Conservation (phyloP, 1,140 invertebrate genomes). For the Thaumetopoea pityocampa region DNA sequence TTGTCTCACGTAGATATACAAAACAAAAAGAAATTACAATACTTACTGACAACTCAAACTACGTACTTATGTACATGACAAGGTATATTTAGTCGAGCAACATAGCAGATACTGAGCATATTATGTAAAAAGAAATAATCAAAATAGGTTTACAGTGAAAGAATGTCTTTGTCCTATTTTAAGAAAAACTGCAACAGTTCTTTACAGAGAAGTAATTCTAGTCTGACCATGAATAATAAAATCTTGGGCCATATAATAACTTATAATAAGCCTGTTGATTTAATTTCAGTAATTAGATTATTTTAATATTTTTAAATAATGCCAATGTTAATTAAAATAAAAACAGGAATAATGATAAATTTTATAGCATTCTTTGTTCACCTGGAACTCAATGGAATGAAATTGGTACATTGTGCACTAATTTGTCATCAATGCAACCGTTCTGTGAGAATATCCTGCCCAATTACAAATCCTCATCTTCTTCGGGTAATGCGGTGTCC, state of each 20-base stretch:
- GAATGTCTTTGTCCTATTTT: too few species aligned
- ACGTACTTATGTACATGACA: constrained; percentile 13
- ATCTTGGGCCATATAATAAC: too few species aligned
- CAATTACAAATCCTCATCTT: constrained; percentile 95
- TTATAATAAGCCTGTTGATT: too few species aligned
- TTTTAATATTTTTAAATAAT: too few species aligned
- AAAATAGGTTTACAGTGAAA: too few species aligned
- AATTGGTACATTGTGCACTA: constrained; percentile 33
- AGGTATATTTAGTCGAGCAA: constrained; percentile 1
- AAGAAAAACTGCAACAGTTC: too few species aligned
- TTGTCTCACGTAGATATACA: constrained; percentile 44
- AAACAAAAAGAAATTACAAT: constrained; percentile 19
- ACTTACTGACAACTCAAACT: constrained; percentile 3
- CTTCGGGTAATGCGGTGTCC: constrained; percentile 94
- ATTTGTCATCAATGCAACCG: constrained; percentile 34
- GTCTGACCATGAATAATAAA: too few species aligned
- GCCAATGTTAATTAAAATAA: constrained; percentile 19
- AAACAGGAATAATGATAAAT: constrained; percentile 11
- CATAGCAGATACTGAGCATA: too few species aligned
- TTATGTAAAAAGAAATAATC: too few species aligned
- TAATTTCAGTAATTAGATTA: too few species aligned
- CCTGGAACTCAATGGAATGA: constrained; percentile 57
- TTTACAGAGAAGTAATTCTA: too few species aligned
- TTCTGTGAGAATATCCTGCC: constrained; percentile 39
- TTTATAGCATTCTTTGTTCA: constrained; percentile 15